Evolutionary conservation across 1,140 invertebrate species (phyloP), one percentile per base, ranked within the genome.

Genomic region (Geopemphigus sp.): DNA sequence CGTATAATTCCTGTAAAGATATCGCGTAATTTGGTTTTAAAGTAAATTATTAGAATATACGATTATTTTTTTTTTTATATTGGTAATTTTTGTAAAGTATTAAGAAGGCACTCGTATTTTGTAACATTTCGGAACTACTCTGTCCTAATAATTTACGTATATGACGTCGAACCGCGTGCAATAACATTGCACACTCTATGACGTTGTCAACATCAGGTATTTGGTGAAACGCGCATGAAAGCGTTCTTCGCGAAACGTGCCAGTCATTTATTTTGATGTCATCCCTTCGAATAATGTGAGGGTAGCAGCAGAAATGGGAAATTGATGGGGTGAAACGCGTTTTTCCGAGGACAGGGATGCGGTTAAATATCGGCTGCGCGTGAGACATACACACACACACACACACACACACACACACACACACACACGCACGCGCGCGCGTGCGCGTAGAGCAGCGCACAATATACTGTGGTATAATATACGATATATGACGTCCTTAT

Each of bases 261-360:
- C 70, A 26, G 53, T 73, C 53, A 56, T 73, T 73, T 73, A 73
- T 73, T 73, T 56, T 14, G 70, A 24, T 73, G 53, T 73, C 70
- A 32, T n/a, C 26, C 26, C 26, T 73, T n/a, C 3, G 26, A n/a
- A n/a, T n/a, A n/a, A n/a, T n/a, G n/a, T n/a, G n/a, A n/a, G n/a
- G n/a, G n/a, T n/a, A n/a, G n/a, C n/a, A n/a, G 50, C 26, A 59
- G 24, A 73, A 74, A 74, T 56, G 50, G 29, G 17, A 14, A 74
- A 74, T 59, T 74, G 54, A 74, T 59, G 54, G 17, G 54, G 47
- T 24, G 10, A n/a, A n/a, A n/a, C n/a, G n/a, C 39, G 50, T 70
- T 68, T 68, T 72, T 61, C 17, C 14, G 26, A 24, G 39, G 39
- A 11, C 5, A 45, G 39, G 39, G n/a, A n/a, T n/a, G n/a, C n/a